phyloP scores from a whole-genome alignment of 2,113 vertebrate species.

The Saguinus imperator region DNA sequence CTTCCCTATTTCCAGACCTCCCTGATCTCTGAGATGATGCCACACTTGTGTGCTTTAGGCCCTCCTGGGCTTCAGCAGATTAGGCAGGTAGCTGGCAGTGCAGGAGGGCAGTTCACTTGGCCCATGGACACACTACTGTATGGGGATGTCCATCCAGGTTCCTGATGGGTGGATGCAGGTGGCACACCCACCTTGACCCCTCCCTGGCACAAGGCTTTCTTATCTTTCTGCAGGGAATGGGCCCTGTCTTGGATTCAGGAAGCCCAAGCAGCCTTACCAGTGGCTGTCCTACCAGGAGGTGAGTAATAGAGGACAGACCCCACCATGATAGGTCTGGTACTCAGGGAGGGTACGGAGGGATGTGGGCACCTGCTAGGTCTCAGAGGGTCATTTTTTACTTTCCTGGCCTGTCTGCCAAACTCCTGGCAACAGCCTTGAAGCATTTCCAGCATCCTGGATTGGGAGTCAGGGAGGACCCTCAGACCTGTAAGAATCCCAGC shows the following conservation, averaged over 20 bases:
- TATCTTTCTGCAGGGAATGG: slow-evolving; percentile 87
- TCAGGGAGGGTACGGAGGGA: neutral
- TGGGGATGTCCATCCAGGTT: neutral
- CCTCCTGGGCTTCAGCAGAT: neutral
- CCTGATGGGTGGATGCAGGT: neutral
- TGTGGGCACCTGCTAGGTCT: neutral
- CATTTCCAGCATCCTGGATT: neutral
- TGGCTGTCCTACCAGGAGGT: slow-evolving; percentile 99
- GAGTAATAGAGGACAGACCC: slow-evolving; percentile 63
- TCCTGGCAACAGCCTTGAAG: neutral
- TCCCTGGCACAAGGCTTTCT: neutral
- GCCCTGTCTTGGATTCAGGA: slow-evolving; percentile 95
- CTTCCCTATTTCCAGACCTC: neutral
- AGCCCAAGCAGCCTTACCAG: slow-evolving; percentile 95
- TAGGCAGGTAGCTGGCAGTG: neutral
- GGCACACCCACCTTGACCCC: neutral
- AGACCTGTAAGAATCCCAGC: neutral
- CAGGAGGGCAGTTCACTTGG: neutral
- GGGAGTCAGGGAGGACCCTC: neutral
- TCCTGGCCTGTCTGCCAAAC: neutral
- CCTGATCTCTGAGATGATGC: neutral
- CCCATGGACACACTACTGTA: neutral
- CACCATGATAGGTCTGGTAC: neutral
- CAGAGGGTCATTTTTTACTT: neutral
- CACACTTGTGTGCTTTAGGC: neutral